phyloP scores from a whole-genome alignment of 2,797 vertebrate genomes.

The Petrocephalus sullivani region DNA sequence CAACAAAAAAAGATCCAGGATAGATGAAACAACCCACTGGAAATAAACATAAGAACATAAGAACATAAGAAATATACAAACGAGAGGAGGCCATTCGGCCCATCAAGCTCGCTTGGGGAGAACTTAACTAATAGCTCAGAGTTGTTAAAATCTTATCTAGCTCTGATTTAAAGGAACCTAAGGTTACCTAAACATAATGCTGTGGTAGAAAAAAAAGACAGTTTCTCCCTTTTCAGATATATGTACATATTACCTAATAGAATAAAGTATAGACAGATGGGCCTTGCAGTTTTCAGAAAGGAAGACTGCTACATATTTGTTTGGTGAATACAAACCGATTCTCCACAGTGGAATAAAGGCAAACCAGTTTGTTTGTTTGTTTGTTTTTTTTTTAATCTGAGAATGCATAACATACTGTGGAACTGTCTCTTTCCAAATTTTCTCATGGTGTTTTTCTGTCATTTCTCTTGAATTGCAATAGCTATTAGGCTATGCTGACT shows the following conservation, averaged over 20 bases:
- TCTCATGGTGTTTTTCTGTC: neutral
- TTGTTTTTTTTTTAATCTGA: neutral
- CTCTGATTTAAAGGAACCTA: too few relatives aligned
- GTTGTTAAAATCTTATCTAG: too few relatives aligned
- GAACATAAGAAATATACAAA: too few relatives aligned
- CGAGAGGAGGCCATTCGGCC: too few relatives aligned
- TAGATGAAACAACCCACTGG: neutral
- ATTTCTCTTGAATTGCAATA: neutral
- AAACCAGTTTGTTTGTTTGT: neutral
- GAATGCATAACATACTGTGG: neutral
- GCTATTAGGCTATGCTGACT: too few relatives aligned
- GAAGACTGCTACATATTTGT: neutral
- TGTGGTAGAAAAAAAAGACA: neutral
- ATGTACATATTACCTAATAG: neutral
- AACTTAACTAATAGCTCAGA: too few relatives aligned
- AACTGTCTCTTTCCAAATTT: neutral
- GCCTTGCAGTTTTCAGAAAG: neutral
- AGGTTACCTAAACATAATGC: neutral
- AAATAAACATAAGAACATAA: neutral
- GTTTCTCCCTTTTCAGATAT: neutral
- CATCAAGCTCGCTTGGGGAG: too few relatives aligned
- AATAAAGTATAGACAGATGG: constrained; percentile 1
- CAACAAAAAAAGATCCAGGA: neutral
- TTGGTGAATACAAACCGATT: neutral
- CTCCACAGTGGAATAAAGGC: neutral